phyloP scores from a whole-genome alignment of 2,113 vertebrate species.

The Vireo altiloquus region DNA sequence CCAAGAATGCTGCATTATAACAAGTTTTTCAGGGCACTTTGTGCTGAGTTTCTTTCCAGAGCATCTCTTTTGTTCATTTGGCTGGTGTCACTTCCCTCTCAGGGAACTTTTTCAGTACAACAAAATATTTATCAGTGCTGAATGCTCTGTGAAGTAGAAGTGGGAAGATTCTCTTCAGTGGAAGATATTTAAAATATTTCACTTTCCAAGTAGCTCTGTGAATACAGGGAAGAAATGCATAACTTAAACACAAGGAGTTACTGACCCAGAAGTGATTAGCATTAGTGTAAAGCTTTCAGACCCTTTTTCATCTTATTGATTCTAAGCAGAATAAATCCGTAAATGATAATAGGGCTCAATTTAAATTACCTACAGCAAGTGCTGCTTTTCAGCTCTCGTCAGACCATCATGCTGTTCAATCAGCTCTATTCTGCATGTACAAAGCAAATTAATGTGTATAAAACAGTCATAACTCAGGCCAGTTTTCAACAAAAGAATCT shows the following conservation, averaged over 20 bases:
- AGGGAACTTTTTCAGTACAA: constrained; percentile 1
- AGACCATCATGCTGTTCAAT: constrained; percentile 59
- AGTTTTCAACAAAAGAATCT: constrained; percentile 53
- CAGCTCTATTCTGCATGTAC: constrained; percentile 48
- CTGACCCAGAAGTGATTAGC: constrained; percentile 64
- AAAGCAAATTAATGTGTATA: constrained; percentile 68
- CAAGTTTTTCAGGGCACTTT: neutral
- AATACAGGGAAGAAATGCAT: constrained; percentile 35
- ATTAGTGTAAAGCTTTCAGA: constrained; percentile 59
- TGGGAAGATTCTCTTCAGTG: constrained; percentile 1
- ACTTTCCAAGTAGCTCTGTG: constrained; percentile 24
- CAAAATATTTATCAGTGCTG: constrained; percentile 3
- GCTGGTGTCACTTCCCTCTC: neutral
- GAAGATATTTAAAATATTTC: constrained; percentile 55
- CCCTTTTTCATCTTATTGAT: constrained; percentile 66
- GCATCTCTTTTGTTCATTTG: neutral
- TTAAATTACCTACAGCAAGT: constrained; percentile 73
- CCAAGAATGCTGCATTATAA: neutral
- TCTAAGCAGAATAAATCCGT: constrained; percentile 68
- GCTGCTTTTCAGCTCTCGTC: constrained; percentile 59
- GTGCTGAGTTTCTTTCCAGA: neutral
- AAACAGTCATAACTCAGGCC: constrained; percentile 62
- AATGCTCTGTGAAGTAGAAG: constrained; percentile 16
- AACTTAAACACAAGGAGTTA: constrained; percentile 60
- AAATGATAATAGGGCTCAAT: constrained; percentile 70